phyloP scores from a whole-genome alignment of 2,888 invertebrate genomes.

The Belgica antarctica region DNA sequence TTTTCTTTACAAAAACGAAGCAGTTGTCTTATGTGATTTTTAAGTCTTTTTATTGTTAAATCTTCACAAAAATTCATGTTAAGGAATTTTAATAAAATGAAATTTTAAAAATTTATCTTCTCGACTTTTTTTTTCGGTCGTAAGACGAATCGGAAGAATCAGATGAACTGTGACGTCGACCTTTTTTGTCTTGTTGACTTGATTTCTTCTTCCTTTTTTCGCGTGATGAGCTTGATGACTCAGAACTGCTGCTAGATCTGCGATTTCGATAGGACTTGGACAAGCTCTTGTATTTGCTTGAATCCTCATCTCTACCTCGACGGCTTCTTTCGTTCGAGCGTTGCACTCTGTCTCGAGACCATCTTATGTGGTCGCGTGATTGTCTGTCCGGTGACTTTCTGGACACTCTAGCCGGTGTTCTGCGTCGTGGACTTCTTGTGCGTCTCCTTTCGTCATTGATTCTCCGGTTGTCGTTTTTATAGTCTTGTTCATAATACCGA shows the following conservation, averaged over 20 bases:
- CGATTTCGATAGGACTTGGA: slow-evolving; percentile 23
- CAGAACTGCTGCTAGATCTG: slow-evolving; percentile 13
- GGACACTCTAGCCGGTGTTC: slow-evolving; percentile 38
- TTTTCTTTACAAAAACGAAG: not conserved
- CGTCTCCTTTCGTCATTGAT: slow-evolving; percentile 40
- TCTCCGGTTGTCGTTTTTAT: slow-evolving; percentile 37
- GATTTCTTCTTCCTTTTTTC: slow-evolving; percentile 38
- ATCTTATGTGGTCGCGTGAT: not conserved
- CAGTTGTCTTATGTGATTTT: not conserved
- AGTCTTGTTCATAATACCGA: too few relatives aligned
- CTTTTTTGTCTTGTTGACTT: slow-evolving; percentile 36
- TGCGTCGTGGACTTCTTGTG: slow-evolving; percentile 18
- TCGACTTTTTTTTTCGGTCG: slow-evolving; percentile 23
- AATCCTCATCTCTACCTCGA: slow-evolving; percentile 24
- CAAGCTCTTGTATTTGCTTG: slow-evolving; percentile 15
- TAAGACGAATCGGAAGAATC: not conserved
- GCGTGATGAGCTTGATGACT: not conserved
- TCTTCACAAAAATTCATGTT: not conserved
- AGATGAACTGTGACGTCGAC: slow-evolving; percentile 42
- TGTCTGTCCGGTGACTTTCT: slow-evolving; percentile 37
- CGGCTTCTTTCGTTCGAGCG: too few relatives aligned
- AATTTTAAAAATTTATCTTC: slow-evolving; percentile 25
- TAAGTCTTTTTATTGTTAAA: not conserved
- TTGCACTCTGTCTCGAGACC: slow-evolving; percentile 38
- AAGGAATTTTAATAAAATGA: slow-evolving; percentile 14